These are phyloP conservation scores for Crematogaster levior DNA, from an alignment of 2,888 invertebrate genomes.

Conservation along the genomic window DNA sequence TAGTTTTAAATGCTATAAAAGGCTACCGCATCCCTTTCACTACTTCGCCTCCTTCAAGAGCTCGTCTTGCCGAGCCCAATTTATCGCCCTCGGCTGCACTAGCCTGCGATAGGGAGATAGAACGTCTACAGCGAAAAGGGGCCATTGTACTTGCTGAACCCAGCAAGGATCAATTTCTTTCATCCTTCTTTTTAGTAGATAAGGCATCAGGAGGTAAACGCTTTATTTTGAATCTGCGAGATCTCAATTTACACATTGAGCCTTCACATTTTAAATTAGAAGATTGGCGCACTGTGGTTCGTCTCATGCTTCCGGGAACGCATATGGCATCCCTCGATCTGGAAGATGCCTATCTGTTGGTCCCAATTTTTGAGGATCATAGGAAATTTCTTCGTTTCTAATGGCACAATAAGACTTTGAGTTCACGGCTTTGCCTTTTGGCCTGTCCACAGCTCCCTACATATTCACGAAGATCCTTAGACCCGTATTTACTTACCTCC, in stretches of 20 bases:
- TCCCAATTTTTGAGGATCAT: not conserved
- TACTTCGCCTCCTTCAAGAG: too few relatives aligned
- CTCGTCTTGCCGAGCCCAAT: too few relatives aligned
- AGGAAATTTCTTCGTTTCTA: not conserved
- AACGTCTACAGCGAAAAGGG: not conserved
- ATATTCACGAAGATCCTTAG: not conserved
- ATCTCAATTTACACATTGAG: not conserved
- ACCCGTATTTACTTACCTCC: not conserved
- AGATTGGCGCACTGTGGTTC: not conserved
- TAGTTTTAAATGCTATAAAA: too few relatives aligned
- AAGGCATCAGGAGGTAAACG: too few relatives aligned
- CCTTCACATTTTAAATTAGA: not conserved
- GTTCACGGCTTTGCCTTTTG: not conserved
- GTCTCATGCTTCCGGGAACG: not conserved
- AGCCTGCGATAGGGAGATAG: too few relatives aligned
- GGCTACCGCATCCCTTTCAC: too few relatives aligned
- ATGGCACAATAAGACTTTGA: not conserved
- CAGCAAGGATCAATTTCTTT: not conserved
- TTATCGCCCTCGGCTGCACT: too few relatives aligned
- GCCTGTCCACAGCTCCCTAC: not conserved
- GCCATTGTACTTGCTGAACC: not conserved
- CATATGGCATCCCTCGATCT: not conserved
- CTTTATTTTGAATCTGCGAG: not conserved
- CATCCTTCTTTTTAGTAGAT: not conserved
- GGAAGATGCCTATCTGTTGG: not conserved